Evolutionary conservation across 2,797 vertebrate species (phyloP), one percentile per base, ranked within the genome.

Genomic region (Pteronotus mesoamericanus): DNA sequence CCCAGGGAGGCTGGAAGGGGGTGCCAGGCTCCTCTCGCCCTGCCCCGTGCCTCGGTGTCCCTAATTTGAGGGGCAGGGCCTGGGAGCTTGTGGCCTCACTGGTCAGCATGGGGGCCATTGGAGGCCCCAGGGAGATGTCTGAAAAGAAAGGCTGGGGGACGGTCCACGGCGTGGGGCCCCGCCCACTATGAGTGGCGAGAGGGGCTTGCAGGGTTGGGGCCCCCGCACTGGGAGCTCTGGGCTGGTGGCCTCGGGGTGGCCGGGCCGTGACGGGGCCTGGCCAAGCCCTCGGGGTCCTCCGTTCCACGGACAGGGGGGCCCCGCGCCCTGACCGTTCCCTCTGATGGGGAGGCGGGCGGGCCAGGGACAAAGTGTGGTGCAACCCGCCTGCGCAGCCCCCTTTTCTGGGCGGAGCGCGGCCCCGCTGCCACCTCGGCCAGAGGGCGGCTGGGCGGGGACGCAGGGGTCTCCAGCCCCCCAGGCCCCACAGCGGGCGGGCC

Each of bases 141-240:
- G 16, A 34, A 46, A 83, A 89, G 51, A 80, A 79, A 68, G 26
- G 10, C 32, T 0, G 32, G 68, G 57, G 29, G 57, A 57, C 29
- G 29, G 42, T 55, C 9, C 0, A 0, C 4, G 80, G 24, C 55
- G 1, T 4, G 5, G 0, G 6, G 79, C 4, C 5, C 12, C 7
- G 61, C 14, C 5, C 4, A 0, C n/a, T 1, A 3, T 9, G 82
- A 19, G 74, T 1, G 11, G 22, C 3, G 15, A 2, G 12, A 26
- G 11, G 26, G 19, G 6, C 2, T 46, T 1, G 9, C 0, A 1
- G 34, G 34, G 9, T 12, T 78, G 10, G 34, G 42, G 39, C 2
- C 10, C 71, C 29, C 11, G 37, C 4, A 9, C 0, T 3, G 3
- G 2, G 37, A 24, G 26, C 12, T 29, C 34, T 1, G 0, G 64